phyloP scores from a whole-genome alignment of 2,113 vertebrate species.

The Muscicapa adusta region DNA sequence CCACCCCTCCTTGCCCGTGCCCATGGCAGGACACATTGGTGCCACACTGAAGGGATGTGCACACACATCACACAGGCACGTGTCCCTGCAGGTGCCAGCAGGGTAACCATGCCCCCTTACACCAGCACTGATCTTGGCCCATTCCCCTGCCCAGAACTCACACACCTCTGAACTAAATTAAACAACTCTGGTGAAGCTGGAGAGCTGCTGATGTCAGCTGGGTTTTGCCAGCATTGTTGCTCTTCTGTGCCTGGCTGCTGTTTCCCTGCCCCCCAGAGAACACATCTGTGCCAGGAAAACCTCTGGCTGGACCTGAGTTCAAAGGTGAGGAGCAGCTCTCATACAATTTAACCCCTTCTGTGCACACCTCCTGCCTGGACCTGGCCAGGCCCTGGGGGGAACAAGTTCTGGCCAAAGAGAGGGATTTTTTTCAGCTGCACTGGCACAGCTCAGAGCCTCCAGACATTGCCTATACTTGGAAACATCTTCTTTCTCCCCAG shows the following conservation, averaged over 20 bases:
- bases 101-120: background rate
- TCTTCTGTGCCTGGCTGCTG: background rate
- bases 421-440: background rate
- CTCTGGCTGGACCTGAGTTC: background rate
- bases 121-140: background rate
- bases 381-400: background rate
- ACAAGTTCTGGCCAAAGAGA: background rate
- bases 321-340: background rate
- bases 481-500: background rate
- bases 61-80: background rate
- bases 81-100: background rate
- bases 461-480: background rate
- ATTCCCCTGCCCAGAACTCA: background rate
- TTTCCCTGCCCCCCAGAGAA: background rate
- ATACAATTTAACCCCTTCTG: background rate
- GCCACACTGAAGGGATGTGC: background rate
- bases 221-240: background rate
- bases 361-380: background rate
- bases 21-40: rapidly evolving
- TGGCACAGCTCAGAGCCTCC: background rate
- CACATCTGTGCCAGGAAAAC: background rate
- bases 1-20: rapidly evolving
- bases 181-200: background rate
- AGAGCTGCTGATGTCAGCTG: background rate
- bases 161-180: background rate